Conservation (phyloP, 2,797 vertebrate species). For the Cyprinella venusta region DNA sequence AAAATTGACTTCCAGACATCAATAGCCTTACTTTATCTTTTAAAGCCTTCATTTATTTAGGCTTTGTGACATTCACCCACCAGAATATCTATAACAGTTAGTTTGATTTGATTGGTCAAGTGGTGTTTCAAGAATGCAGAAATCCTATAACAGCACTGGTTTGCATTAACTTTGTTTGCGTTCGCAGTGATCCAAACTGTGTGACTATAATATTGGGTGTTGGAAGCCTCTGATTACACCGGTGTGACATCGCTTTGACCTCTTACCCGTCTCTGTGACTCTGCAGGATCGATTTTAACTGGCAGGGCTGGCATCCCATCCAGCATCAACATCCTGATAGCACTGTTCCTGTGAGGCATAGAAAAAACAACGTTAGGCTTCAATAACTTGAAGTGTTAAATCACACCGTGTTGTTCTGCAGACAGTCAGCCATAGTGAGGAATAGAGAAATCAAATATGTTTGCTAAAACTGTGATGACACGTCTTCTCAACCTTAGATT, state of each 20-base stretch:
- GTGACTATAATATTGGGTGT: background rate
- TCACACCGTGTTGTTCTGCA: background rate
- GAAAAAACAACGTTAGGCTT: conserved; percentile 32
- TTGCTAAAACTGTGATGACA: conserved; percentile 13
- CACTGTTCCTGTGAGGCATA: conserved; percentile 20
- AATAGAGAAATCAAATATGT: background rate
- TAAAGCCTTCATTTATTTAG: background rate
- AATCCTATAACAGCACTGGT: background rate
- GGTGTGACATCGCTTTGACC: background rate
- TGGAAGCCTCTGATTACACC: background rate
- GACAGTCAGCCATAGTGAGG: background rate
- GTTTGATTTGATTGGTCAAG: background rate
- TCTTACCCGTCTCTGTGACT: conserved; percentile 58
- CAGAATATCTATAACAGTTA: background rate
- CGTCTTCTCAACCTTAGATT: background rate
- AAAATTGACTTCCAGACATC: rapidly evolving
- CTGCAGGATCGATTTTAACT: conserved; percentile 56
- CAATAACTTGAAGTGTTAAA: background rate
- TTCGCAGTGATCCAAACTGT: background rate
- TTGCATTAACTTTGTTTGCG: background rate
- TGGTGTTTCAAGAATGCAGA: background rate
- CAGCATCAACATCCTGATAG: conserved; percentile 63
- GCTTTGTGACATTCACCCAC: background rate
- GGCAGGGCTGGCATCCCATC: conserved; percentile 62
- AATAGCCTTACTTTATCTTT: background rate